Evolutionary conservation across 2,797 vertebrate genomes (phyloP).

Genomic region (Mormyrus proboscirostris): DNA sequence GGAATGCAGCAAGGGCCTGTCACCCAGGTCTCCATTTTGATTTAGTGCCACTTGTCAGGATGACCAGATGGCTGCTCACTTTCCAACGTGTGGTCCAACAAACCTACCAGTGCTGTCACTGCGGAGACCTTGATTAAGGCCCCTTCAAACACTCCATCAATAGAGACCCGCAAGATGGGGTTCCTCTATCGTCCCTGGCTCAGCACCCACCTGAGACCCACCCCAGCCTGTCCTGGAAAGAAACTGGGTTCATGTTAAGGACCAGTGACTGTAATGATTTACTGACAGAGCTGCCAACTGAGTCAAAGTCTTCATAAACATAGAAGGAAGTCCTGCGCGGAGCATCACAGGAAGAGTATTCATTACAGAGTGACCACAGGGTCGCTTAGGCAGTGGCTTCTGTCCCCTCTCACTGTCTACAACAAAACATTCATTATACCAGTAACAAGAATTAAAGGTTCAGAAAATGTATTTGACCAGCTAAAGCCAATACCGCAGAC

Average conservation of each 20-base stretch:
- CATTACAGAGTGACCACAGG: background rate
- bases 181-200: background rate
- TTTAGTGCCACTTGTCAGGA: constrained; percentile 15
- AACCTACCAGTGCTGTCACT: background rate
- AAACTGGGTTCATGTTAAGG: background rate
- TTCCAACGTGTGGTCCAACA: background rate
- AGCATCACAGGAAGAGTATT: background rate
- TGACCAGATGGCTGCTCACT: background rate
- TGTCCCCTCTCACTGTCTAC: background rate
- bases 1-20: background rate
- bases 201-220: background rate
- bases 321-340: background rate
- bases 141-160: background rate
- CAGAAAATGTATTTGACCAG: background rate
- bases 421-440: background rate
- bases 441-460: background rate
- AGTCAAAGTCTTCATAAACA: background rate
- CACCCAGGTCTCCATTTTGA: constrained; percentile 9
- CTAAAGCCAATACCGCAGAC: background rate
- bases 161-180: background rate
- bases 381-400: background rate
- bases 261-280: background rate
- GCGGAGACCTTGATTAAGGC: background rate
- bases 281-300: background rate
- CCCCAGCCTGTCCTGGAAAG: background rate